Percentiles rank a stretch among this genome's conserved stretches.
Evolutionary conservation across 2,797 vertebrate species (phyloP).

Genomic region (Liparis tanakae): DNA sequence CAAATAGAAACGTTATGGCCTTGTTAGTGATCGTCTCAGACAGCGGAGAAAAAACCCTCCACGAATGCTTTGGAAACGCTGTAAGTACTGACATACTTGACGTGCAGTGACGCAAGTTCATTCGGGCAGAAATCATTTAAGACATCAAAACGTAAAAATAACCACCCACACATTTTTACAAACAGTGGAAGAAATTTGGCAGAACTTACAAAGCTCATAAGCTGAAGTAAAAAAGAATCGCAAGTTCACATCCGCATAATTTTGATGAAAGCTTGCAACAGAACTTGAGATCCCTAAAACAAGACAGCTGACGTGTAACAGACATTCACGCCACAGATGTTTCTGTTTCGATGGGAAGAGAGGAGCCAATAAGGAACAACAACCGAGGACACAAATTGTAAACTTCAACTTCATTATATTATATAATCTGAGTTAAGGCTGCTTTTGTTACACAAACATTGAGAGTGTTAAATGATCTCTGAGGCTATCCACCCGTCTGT

Average conservation of each 20-base stretch:
- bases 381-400: not conserved
- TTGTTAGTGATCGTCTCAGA: slow-evolving; percentile 46
- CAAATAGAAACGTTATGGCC: slow-evolving; percentile 52
- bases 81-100: slow-evolving; percentile 20
- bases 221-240: slow-evolving; percentile 13
- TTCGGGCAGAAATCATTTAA: slow-evolving; percentile 12
- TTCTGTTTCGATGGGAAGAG: not conserved
- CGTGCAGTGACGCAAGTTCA: slow-evolving; percentile 1
- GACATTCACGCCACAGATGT: not conserved
- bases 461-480: no score
- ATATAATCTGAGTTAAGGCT: no score
- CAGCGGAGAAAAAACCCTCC: slow-evolving; percentile 6
- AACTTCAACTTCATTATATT: no score
- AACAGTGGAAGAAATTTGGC: not conserved
- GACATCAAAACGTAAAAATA: slow-evolving; percentile 28
- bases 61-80: slow-evolving; percentile 16
- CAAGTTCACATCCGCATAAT: not conserved
- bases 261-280: not conserved
- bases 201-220: slow-evolving; percentile 4
- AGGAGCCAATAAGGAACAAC: slow-evolving; percentile 1
- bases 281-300: not conserved
- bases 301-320: not conserved
- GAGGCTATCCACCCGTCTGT: no score
- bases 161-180: slow-evolving; percentile 1
- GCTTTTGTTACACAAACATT: no score